phyloP scores from a whole-genome alignment of 2,888 invertebrate genomes.

The Cephus sareptanus region DNA sequence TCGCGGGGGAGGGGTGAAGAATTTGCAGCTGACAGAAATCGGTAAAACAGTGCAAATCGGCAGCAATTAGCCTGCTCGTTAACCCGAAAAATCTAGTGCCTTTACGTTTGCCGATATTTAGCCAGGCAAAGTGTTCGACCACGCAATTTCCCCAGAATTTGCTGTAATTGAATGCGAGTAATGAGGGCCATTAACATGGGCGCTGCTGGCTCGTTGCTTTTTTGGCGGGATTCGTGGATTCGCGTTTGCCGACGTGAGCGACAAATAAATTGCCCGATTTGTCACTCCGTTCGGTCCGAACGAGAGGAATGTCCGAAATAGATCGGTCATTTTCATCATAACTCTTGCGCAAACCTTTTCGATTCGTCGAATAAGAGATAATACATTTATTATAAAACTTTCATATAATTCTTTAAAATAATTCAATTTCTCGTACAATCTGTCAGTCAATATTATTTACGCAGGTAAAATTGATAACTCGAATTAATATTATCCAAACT shows the following conservation, averaged over 20 bases:
- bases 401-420: not conserved
- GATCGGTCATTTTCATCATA: not conserved
- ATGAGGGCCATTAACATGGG: not conserved
- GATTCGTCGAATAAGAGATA: not conserved
- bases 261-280: constrained; percentile 13
- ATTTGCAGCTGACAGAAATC: not conserved
- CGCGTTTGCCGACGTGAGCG: constrained; percentile 8
- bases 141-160: not conserved
- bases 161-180: not conserved
- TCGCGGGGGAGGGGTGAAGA: not conserved
- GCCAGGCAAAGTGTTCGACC: not conserved
- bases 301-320: not conserved
- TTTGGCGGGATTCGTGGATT: not conserved
- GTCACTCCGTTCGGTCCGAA: not conserved
- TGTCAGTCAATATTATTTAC: not conserved
- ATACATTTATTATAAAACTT: too few relatives aligned
- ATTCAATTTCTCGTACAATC: not conserved
- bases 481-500: too few relatives aligned
- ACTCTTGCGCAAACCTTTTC: not conserved
- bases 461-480: not conserved
- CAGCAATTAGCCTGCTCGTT: not conserved
- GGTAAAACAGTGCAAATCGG: not conserved
- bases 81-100: not conserved
- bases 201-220: not conserved
- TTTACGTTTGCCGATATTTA: not conserved